Evolutionary conservation across 2,797 vertebrate genomes (phyloP), one percentile per base, ranked within the genome.

Genomic region (Brachyalestes nurse): DNA sequence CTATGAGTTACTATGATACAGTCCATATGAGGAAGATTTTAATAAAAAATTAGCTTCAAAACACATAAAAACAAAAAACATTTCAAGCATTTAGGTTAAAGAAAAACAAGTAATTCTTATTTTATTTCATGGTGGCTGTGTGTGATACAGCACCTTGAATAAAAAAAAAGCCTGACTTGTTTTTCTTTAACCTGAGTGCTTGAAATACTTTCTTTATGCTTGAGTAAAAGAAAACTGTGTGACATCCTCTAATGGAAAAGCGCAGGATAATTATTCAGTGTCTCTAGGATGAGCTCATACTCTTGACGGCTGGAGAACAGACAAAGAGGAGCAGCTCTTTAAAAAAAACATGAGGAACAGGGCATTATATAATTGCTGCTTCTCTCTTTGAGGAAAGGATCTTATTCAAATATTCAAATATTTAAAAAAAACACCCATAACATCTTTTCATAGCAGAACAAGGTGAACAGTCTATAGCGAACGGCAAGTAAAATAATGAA

Each of bases 171-270:
- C 62, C 38, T 42, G 34, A 49, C 34, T n/a, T 57, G 78, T 38
- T 74, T 79, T 58, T 62, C 78, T 57, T 80, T 23, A 66, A 13
- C 58, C 60, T n/a, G 49, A 73, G 66, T 34, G 61, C 64, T 67
- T 58, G 25, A 69, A 38, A 69, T 64, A 73, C 51, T 60, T 66
- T 3, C 61, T 73, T 47, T 65, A 61, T 58, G 78, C 69, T 65
- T 79, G 71, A 70, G 78, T 79, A 73, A 80, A 67, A 67, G 25
- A 67, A 64, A 67, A 72, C 60, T 34, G 61, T 58, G 78, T 73
- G 78, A 74, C 78, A 80, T 71, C 62, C 70, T 80, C 70, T 80
- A 74, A 80, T 74, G 78, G 47, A 75, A 23, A 47, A 67, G 72
- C 60, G 55, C 25, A 12, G 45, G 47, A 40, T 49, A 78, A 78